Evolutionary conservation across 1,140 invertebrate species (phyloP).

Genomic region (Gonioctena quinquepunctata): DNA sequence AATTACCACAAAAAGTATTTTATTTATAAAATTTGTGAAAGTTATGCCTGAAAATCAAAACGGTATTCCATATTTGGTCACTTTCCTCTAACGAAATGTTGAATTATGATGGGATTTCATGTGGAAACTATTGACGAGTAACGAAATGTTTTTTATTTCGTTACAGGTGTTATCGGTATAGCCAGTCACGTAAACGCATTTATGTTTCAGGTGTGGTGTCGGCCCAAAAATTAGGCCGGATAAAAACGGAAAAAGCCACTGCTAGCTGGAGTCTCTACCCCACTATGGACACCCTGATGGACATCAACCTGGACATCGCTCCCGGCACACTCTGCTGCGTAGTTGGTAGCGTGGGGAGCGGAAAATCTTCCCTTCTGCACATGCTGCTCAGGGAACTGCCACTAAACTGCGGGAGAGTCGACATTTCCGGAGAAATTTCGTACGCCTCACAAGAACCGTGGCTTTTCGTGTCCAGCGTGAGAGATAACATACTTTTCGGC

Average conservation of each 20-base stretch:
- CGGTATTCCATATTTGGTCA: too few species aligned
- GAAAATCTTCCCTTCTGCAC: constrained; percentile 77
- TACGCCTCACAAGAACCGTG: constrained; percentile 80
- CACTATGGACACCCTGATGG: constrained; percentile 63
- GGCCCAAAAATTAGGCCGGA: constrained; percentile 54
- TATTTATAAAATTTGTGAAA: too few species aligned
- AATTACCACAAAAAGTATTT: too few species aligned
- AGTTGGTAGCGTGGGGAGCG: constrained; percentile 60
- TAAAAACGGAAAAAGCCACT: constrained; percentile 58
- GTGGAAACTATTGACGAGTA: too few species aligned
- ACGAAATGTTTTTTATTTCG: too few species aligned
- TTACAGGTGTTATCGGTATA: background rate
- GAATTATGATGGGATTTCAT: too few species aligned
- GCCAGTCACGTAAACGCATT: background rate
- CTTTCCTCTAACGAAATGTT: too few species aligned
- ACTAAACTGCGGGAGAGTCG: constrained; percentile 63
- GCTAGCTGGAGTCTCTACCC: constrained; percentile 65
- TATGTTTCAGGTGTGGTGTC: background rate
- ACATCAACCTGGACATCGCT: constrained; percentile 64
- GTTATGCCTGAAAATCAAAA: too few species aligned
- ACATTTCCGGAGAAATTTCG: constrained; percentile 65
- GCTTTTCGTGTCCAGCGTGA: constrained; percentile 69
- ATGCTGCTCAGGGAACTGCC: constrained; percentile 70
- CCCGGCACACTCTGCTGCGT: constrained; percentile 71
- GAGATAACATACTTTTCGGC: constrained; percentile 84